Base-by-base conservation (phyloP, 2,797 vertebrate species). In the Gallirallus australis region DNA sequence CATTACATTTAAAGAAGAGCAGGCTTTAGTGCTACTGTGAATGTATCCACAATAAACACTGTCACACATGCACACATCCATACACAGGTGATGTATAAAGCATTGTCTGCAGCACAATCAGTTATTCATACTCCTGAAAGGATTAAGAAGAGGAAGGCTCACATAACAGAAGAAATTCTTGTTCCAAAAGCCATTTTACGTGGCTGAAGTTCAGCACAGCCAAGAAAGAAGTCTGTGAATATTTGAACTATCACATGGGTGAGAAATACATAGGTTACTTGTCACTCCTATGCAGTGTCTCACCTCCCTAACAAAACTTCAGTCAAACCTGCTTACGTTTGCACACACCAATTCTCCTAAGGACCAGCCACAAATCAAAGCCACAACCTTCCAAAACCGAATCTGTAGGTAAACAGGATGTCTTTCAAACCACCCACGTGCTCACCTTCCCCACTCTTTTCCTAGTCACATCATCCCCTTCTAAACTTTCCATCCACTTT, bases 341-440 rank as follows among this genome's bases (percentile, higher is more conserved):
- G 59, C 60, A 39, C n/a, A 53, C 35, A 56, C 8, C 23, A 12
- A 3, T 25, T 33, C 24, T 57, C 21, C 42, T 39, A 31, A 40
- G 69, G 54, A 42, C 45, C 17, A 7, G 21, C 39, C 39, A 50
- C 30, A 82, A 76, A 75, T 33, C 11, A 3, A 68, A 71, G 47
- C 9, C 57, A 78, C 81, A 87, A 50, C 31, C 21, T 42, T 35
- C 16, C 73, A 42, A 81, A 89, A 70, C 28, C 56, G 8, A 48
- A 63, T 39, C 40, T 0, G 0, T 21, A 53, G 70, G 35, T 21
- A 39, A 82, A 73, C 9, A 50, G 8, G 1, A 28, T 30, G 50
- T 10, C 54, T 77, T 61, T 75, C 30, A 35, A 23, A 40, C 21
- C 28, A 45, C 35, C 3, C 31, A 53, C 0, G 2, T 33, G 28